Evolutionary conservation across 1,140 invertebrate genomes (phyloP).

Genomic region (Drosophila erecta): DNA sequence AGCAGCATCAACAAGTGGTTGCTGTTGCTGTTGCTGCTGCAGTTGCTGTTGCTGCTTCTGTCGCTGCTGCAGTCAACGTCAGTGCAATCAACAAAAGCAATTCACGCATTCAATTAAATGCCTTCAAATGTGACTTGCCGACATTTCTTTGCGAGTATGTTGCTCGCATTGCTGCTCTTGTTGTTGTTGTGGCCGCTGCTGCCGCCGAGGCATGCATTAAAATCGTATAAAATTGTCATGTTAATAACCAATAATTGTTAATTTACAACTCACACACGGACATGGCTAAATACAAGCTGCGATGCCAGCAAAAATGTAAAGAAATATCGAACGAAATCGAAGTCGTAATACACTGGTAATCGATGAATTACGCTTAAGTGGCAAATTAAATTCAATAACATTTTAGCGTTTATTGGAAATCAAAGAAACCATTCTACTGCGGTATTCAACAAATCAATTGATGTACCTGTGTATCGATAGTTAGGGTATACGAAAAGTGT

Average conservation of each 20-base stretch:
- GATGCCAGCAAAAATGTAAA: slow-evolving; percentile 12
- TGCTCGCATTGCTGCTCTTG: slow-evolving; percentile 22
- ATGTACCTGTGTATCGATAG: slow-evolving; percentile 1
- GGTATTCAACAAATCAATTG: no score
- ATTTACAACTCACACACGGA: slow-evolving; percentile 74
- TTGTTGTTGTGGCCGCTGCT: neutral
- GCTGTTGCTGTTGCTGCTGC: slow-evolving; percentile 18
- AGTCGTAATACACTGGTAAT: slow-evolving; percentile 2
- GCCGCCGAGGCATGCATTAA: slow-evolving; percentile 72
- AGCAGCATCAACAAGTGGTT: slow-evolving; percentile 51
- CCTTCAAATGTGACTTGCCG: slow-evolving; percentile 80
- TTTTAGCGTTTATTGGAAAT: neutral
- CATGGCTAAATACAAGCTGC: slow-evolving; percentile 23
- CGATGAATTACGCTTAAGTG: neutral
- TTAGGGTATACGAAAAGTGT: slow-evolving; percentile 13
- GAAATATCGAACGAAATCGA: slow-evolving; percentile 21
- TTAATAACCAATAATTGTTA: slow-evolving; percentile 84
- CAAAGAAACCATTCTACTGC: neutral
- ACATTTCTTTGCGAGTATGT: slow-evolving; percentile 61
- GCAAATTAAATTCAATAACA: neutral
- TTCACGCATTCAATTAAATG: slow-evolving; percentile 84
- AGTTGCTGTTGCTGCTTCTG: slow-evolving; percentile 16
- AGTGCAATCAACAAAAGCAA: slow-evolving; percentile 80
- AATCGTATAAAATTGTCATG: slow-evolving; percentile 84
- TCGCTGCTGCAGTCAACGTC: slow-evolving; percentile 15